Evolutionary conservation across 2,888 invertebrate genomes (phyloP).

Genomic region (Heliothis peltigera): DNA sequence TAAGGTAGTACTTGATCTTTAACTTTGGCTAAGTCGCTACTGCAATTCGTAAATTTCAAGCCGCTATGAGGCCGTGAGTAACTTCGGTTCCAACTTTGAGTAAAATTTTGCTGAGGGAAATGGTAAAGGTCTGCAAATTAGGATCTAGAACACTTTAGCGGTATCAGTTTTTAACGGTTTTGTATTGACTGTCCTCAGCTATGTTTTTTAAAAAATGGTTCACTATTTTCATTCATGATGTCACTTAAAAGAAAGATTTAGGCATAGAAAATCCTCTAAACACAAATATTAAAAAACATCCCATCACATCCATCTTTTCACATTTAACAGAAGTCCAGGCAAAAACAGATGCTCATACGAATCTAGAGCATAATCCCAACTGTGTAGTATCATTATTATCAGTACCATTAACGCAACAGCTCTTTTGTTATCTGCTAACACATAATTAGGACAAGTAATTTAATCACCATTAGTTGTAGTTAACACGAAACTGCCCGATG

Average conservation of each 20-base stretch:
- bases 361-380: conserved; percentile 52
- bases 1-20: conserved; percentile 38
- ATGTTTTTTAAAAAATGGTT: too few relatives aligned
- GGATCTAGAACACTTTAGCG: neutral
- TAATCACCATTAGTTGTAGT: conserved; percentile 63
- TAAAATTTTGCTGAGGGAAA: conserved; percentile 5
- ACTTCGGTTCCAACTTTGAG: conserved; percentile 20
- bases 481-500: conserved; percentile 58
- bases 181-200: neutral
- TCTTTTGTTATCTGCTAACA: conserved; percentile 62
- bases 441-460: conserved; percentile 66
- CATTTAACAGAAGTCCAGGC: conserved; percentile 2
- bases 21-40: conserved; percentile 20
- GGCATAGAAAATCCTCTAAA: too few relatives aligned
- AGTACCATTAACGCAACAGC: conserved; percentile 62
- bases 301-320: neutral
- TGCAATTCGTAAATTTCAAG: conserved; percentile 32
- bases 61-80: conserved; percentile 37
- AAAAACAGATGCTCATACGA: conserved; percentile 34
- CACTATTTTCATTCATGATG: too few relatives aligned
- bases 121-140: conserved; percentile 10
- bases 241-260: too few relatives aligned
- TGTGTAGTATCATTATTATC: conserved; percentile 57
- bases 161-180: neutral
- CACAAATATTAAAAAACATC: neutral